Percentiles rank a stretch among this genome's conserved stretches.
Evolutionary conservation across 2,888 invertebrate species (phyloP).

Genomic region (Acleris cristana): DNA sequence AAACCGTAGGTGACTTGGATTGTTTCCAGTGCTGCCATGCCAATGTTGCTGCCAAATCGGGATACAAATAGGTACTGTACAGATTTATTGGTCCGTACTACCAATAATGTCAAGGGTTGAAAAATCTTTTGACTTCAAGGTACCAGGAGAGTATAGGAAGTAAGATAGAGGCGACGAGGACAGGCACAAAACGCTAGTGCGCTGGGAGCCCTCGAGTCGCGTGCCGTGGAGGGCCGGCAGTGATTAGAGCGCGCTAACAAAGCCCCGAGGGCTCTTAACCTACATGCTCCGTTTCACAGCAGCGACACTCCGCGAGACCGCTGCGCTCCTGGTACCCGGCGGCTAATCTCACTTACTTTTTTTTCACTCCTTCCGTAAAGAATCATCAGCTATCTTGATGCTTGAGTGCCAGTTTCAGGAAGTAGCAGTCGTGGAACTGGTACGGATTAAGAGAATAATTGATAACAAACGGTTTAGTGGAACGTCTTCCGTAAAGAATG

Average conservation of each 20-base stretch:
- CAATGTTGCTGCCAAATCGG: slow-evolving; percentile 54
- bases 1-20: slow-evolving; percentile 59
- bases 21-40: slow-evolving; percentile 54
- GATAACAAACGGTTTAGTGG: no score
- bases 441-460: no score
- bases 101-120: background rate
- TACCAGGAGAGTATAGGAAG: slow-evolving; percentile 57
- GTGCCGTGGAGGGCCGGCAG: slow-evolving; percentile 75
- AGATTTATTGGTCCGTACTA: slow-evolving; percentile 50
- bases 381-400: slow-evolving; percentile 33
- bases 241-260: slow-evolving; percentile 84
- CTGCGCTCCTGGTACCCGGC: slow-evolving; percentile 66
- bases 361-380: slow-evolving; percentile 27
- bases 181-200: slow-evolving; percentile 79
- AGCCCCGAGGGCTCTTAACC: slow-evolving; percentile 79
- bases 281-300: slow-evolving; percentile 81
- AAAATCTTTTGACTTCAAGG: slow-evolving; percentile 28
- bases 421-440: background rate
- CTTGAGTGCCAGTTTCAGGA: slow-evolving; percentile 26
- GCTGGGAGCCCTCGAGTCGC: slow-evolving; percentile 72
- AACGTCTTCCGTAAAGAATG: no score
- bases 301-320: slow-evolving; percentile 67
- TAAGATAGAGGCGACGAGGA: slow-evolving; percentile 63
- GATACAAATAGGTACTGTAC: slow-evolving; percentile 53
- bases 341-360: slow-evolving; percentile 59